These are phyloP conservation scores for Sebastes oblongus DNA, from an alignment of 2,797 vertebrate genomes.

Conservation along the genomic window DNA sequence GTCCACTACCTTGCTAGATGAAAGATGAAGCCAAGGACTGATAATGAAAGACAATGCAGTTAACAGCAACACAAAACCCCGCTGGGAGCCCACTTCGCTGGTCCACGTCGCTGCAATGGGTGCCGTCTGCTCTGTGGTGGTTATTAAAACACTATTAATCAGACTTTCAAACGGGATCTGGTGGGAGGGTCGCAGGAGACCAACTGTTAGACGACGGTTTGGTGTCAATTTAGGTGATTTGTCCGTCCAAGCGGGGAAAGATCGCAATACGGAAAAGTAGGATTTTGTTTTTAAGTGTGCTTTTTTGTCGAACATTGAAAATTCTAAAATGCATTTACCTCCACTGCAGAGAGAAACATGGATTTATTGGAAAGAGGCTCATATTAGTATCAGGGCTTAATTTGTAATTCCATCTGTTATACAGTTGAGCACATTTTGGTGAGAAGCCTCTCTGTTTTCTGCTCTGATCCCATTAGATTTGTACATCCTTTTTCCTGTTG, in stretches of 20 bases:
- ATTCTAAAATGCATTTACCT: background rate
- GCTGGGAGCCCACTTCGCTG: constrained; percentile 50
- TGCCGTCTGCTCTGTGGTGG: constrained; percentile 54
- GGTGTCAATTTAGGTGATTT: constrained; percentile 41
- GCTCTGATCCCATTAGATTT: too few relatives aligned
- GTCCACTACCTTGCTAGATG: constrained; percentile 60
- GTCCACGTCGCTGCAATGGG: constrained; percentile 41
- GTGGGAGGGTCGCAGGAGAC: constrained; percentile 19
- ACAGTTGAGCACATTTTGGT: background rate
- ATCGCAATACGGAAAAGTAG: background rate
- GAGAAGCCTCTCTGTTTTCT: background rate
- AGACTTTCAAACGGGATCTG: constrained; percentile 58
- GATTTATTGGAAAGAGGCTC: too few relatives aligned
- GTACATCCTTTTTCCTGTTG: too few relatives aligned
- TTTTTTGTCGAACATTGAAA: background rate
- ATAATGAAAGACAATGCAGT: constrained; percentile 78
- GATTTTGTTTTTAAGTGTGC: background rate
- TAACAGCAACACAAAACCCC: constrained; percentile 60
- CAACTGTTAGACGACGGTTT: constrained; percentile 35
- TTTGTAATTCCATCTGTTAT: background rate
- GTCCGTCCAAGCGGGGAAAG: background rate
- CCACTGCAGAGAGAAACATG: background rate
- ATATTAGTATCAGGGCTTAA: background rate
- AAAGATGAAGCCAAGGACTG: constrained; percentile 67
- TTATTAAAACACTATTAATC: constrained; percentile 76